phyloP scores from a whole-genome alignment of 2,888 invertebrate genomes.

The Lapara coniferarum region DNA sequence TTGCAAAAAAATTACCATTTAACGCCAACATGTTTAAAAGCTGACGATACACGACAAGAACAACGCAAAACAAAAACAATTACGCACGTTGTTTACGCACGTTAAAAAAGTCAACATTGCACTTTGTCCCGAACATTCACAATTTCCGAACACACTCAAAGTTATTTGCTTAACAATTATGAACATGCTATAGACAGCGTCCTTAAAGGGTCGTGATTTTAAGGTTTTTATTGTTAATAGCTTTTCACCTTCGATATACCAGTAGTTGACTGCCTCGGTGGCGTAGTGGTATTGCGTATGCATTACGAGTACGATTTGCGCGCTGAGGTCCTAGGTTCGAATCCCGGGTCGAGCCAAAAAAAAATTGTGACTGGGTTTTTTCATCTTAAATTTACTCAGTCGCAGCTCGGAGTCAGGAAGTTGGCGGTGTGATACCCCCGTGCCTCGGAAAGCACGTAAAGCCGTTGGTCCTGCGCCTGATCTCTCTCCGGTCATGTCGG shows the following conservation, averaged over 20 bases:
- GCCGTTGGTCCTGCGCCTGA: too few species aligned
- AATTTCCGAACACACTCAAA: conserved; percentile 19
- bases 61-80: conserved; percentile 15
- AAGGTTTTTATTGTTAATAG: conserved; percentile 11
- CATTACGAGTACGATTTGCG: too few species aligned
- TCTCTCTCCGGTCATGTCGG: too few species aligned
- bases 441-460: too few species aligned
- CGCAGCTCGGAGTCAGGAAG: too few species aligned
- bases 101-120: conserved; percentile 28
- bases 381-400: too few species aligned
- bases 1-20: conserved; percentile 12
- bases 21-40: conserved; percentile 10
- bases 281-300: too few species aligned
- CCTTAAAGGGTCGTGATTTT: conserved; percentile 17
- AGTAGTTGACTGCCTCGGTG: too few species aligned
- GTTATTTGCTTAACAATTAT: conserved; percentile 22
- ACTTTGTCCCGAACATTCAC: conserved; percentile 26
- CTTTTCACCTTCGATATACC: background rate
- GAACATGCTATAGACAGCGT: conserved; percentile 22
- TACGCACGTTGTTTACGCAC: conserved; percentile 23
- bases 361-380: too few species aligned
- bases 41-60: conserved; percentile 2
- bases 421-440: too few species aligned
- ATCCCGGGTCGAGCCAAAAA: too few species aligned
- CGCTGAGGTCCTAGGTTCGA: too few species aligned